These are phyloP conservation scores for Caenorhabditis afra DNA, from an alignment of 2,888 invertebrate species.

Conservation along the genomic window DNA sequence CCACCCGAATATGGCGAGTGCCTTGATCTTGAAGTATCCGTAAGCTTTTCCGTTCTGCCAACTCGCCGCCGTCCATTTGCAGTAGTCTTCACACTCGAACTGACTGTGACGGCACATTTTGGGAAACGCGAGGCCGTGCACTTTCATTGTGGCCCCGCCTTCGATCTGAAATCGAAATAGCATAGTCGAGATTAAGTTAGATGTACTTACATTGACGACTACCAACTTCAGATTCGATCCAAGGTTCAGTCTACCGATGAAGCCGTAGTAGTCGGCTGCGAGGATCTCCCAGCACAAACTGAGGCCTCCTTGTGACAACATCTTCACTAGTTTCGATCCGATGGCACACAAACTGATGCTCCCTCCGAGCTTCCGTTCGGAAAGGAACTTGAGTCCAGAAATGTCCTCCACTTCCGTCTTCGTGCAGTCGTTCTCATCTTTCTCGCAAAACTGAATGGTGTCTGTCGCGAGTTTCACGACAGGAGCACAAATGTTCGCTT, in stretches of 20 bases:
- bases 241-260: constrained; percentile 36
- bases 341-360: constrained; percentile 41
- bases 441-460: constrained; percentile 11
- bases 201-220: constrained; percentile 11
- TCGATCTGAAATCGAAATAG: constrained; percentile 18
- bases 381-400: constrained; percentile 11
- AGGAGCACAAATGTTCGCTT: constrained; percentile 16
- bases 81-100: constrained; percentile 59
- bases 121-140: constrained; percentile 21
- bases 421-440: constrained; percentile 19
- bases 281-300: constrained; percentile 39
- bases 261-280: constrained; percentile 39
- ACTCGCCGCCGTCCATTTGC: constrained; percentile 35
- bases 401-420: constrained; percentile 11
- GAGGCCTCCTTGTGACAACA: constrained; percentile 10
- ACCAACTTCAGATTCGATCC: constrained; percentile 17
- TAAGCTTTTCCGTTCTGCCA: constrained; percentile 49
- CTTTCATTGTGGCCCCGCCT: constrained; percentile 48
- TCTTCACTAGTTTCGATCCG: constrained; percentile 22
- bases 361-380: constrained; percentile 26
- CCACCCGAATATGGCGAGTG: constrained; percentile 28
- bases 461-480: constrained; percentile 8
- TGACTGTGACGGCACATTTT: constrained; percentile 39
- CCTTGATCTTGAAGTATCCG: constrained; percentile 25
- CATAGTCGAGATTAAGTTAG: too few species aligned